These are phyloP conservation scores for Nycteola revayana DNA, from an alignment of 2,888 invertebrate species.

Conservation along the genomic window DNA sequence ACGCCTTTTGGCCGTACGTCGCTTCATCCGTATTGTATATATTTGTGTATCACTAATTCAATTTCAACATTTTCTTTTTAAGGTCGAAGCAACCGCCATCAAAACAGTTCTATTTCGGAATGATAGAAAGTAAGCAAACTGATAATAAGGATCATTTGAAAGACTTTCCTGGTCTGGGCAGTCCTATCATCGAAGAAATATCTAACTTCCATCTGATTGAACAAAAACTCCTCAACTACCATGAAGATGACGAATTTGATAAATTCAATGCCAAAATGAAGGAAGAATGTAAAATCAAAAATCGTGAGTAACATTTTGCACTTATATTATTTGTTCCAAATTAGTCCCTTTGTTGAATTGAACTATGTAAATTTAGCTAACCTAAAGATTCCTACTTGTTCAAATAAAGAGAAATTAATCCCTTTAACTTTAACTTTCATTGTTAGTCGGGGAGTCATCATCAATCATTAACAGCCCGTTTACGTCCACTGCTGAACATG, in stretches of 20 bases:
- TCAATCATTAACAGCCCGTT: no score
- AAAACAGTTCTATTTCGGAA: constrained; percentile 89
- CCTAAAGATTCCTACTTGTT: no score
- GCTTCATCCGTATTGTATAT: no score
- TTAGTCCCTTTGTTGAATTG: no score
- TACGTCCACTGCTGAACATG: no score
- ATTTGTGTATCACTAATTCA: background rate
- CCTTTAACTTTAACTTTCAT: no score
- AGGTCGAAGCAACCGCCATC: constrained; percentile 63
- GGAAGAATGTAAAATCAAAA: constrained; percentile 62
- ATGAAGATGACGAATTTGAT: constrained; percentile 66
- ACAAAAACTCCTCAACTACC: constrained; percentile 67
- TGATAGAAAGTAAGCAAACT: constrained; percentile 82
- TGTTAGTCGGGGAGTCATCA: no score
- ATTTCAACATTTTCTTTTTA: no score
- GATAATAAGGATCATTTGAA: constrained; percentile 58
- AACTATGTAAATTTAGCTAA: no score
- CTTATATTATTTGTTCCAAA: no score
- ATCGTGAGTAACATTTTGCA: constrained; percentile 62
- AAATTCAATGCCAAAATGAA: constrained; percentile 67
- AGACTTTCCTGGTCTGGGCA: constrained; percentile 71
- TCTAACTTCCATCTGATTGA: constrained; percentile 72
- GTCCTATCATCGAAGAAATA: constrained; percentile 72
- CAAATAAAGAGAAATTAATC: no score
- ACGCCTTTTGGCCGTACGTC: no score